phyloP scores from a whole-genome alignment of 2,888 invertebrate genomes.

The Mimumesa dahlbomi region DNA sequence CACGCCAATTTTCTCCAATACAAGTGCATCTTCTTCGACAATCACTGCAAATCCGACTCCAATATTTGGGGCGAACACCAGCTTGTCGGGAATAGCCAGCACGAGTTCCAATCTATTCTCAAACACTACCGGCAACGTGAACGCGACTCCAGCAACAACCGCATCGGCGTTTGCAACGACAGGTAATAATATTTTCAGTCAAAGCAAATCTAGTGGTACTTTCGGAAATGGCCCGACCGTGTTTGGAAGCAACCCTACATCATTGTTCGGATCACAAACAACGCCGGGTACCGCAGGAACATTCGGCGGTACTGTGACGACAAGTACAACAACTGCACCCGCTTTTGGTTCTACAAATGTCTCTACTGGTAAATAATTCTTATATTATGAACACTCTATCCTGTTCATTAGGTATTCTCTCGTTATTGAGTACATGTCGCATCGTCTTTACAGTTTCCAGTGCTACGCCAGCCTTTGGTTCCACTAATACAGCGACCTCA shows the following conservation, averaged over 20 bases:
- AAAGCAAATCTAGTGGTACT: too few species aligned
- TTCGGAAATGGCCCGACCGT: conserved; percentile 3
- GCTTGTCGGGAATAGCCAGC: neutral
- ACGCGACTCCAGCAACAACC: conserved; percentile 7
- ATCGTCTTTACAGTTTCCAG: too few species aligned
- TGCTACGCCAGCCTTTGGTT: too few species aligned
- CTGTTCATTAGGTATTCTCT: too few species aligned
- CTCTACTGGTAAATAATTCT: conserved; percentile 24
- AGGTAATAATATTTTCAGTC: conserved; percentile 44
- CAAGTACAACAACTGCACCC: conserved; percentile 10
- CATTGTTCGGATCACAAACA: conserved; percentile 36
- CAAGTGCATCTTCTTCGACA: conserved; percentile 18
- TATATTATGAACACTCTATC: too few species aligned
- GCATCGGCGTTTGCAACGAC: conserved; percentile 16
- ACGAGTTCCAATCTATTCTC: conserved; percentile 3
- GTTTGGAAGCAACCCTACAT: conserved; percentile 31
- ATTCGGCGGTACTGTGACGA: neutral
- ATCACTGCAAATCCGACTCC: neutral
- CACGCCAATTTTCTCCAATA: conserved; percentile 16
- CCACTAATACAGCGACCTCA: conserved; percentile 2
- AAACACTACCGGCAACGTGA: conserved; percentile 6
- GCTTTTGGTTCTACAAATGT: conserved; percentile 17
- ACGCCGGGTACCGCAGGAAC: neutral
- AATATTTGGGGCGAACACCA: too few species aligned
- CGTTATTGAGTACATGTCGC: too few species aligned